A percentile compares a stretch with the other conserved stretches of the same genome.
phyloP scores from a whole-genome alignment of 2,888 invertebrate species.

The Apotomis betuletana region DNA sequence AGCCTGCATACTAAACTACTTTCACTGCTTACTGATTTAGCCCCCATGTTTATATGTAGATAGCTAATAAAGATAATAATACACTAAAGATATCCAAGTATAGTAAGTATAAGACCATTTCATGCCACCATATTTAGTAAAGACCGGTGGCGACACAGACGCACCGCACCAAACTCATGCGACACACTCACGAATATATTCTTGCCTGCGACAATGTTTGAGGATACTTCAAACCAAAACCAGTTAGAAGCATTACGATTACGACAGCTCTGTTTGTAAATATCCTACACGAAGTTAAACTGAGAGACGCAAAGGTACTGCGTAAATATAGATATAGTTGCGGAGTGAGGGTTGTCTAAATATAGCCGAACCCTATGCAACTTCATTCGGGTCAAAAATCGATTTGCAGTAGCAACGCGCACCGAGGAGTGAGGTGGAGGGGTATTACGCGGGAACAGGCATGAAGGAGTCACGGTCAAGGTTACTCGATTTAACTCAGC shows the following conservation, averaged over 20 bases:
- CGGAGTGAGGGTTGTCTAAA: conserved; percentile 23
- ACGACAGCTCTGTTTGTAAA: conserved; percentile 5
- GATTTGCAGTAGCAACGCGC: conserved; percentile 59
- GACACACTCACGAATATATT: conserved; percentile 6
- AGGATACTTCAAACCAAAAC: not conserved
- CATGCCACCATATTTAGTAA: conserved; percentile 35
- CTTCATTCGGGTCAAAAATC: conserved; percentile 53
- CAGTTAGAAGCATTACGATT: not conserved
- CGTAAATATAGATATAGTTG: conserved; percentile 15
- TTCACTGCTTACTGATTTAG: conserved; percentile 64
- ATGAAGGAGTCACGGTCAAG: conserved; percentile 71
- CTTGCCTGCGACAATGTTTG: not conserved
- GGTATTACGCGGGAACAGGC: conserved; percentile 57
- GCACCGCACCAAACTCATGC: conserved; percentile 1
- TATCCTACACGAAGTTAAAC: conserved; percentile 8
- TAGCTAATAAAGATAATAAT: conserved; percentile 34
- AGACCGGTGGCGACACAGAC: conserved; percentile 24
- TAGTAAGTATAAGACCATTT: conserved; percentile 4
- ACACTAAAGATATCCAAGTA: conserved; percentile 6
- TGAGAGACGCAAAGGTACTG: not conserved
- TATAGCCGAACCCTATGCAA: conserved; percentile 34
- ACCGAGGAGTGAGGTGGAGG: conserved; percentile 50
- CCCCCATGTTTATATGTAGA: conserved; percentile 45
- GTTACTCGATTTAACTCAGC: conserved; percentile 61
- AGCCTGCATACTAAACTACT: conserved; percentile 62